phyloP scores from a whole-genome alignment of 2,888 invertebrate species.

The Portevinia maculata region DNA sequence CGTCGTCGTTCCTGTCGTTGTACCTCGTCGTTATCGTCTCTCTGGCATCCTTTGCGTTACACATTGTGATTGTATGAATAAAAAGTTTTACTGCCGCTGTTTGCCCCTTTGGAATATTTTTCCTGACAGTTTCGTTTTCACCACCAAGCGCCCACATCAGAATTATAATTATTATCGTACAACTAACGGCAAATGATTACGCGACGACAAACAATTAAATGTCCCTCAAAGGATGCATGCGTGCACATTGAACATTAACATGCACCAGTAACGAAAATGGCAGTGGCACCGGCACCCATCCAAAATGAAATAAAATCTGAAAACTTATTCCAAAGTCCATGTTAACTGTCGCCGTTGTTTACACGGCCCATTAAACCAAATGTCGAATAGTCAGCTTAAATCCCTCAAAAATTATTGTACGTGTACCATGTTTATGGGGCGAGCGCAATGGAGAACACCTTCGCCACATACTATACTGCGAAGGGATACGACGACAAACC shows the following conservation, averaged over 20 bases:
- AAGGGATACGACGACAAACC: constrained; percentile 33
- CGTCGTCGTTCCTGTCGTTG: neutral
- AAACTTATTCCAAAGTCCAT: constrained; percentile 60
- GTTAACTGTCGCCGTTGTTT: constrained; percentile 70
- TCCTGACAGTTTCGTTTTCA: neutral
- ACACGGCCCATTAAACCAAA: constrained; percentile 70
- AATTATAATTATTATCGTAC: constrained; percentile 39
- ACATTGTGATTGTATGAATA: neutral
- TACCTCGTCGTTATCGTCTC: constrained; percentile 36
- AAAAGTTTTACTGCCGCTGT: neutral
- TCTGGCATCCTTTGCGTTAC: neutral
- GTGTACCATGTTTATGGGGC: constrained; percentile 63
- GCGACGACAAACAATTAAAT: constrained; percentile 45
- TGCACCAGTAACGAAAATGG: neutral
- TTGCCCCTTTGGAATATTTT: neutral
- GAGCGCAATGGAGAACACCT: constrained; percentile 38
- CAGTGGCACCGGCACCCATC: constrained; percentile 1
- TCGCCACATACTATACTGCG: constrained; percentile 3
- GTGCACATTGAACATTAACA: neutral
- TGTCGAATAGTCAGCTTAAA: constrained; percentile 69
- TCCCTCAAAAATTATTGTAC: constrained; percentile 63
- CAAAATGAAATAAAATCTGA: constrained; percentile 59
- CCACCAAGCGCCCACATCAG: neutral
- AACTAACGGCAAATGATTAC: constrained; percentile 44
- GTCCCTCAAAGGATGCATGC: constrained; percentile 36